phyloP scores from a whole-genome alignment of 2,888 invertebrate genomes.

The Deilephila elpenor region DNA sequence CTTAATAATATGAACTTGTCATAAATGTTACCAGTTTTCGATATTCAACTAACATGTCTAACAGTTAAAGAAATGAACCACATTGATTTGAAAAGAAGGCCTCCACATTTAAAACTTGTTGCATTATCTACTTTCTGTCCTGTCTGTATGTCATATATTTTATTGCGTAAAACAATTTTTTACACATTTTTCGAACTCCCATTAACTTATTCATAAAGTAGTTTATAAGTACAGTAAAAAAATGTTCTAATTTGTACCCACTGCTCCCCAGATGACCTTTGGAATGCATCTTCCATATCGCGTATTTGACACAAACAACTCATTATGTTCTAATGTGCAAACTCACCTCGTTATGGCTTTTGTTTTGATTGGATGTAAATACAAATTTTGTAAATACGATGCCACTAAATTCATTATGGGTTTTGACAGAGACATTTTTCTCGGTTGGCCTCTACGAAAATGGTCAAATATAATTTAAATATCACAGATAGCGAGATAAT shows the following conservation, averaged over 20 bases:
- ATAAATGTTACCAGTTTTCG: no score
- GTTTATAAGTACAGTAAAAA: not conserved
- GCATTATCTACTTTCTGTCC: no score
- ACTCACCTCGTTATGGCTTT: constrained; percentile 91
- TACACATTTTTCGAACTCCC: not conserved
- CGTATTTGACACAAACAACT: not conserved
- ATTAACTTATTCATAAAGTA: not conserved
- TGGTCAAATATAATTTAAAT: not conserved
- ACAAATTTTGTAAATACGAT: constrained; percentile 90
- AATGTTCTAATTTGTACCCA: not conserved
- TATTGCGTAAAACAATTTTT: no score
- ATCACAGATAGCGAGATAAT: constrained; percentile 16
- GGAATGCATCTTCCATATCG: not conserved
- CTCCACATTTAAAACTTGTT: no score
- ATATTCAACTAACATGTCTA: no score
- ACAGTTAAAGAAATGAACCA: no score
- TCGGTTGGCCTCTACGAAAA: not conserved
- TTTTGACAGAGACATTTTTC: constrained; percentile 88
- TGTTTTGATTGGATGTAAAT: constrained; percentile 90
- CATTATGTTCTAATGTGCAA: constrained; percentile 1
- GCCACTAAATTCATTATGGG: constrained; percentile 88
- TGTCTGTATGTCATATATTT: no score
- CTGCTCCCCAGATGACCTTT: constrained; percentile 1
- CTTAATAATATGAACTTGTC: no score
- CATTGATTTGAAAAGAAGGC: no score